phyloP scores from a whole-genome alignment of 53 echinoderm and acorn worm species.

The Holothuria scabra region DNA sequence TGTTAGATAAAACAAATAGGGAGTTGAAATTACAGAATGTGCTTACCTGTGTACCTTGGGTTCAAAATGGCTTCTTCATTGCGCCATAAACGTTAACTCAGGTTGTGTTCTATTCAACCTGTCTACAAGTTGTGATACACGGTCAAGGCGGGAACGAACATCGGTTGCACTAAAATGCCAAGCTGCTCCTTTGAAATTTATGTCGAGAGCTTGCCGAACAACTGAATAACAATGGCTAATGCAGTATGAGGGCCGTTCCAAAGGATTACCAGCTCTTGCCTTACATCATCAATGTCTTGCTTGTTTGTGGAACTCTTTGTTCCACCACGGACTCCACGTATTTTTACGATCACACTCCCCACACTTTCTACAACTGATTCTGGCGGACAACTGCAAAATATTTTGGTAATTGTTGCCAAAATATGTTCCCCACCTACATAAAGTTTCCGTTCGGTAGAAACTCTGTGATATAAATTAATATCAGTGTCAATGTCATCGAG shows the following conservation, averaged over 20 bases:
- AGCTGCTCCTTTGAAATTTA: constrained; percentile 11
- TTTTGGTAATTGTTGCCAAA: background rate
- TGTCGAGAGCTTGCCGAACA: constrained; percentile 5
- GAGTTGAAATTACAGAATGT: too few relatives aligned
- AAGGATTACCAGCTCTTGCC: constrained; percentile 21
- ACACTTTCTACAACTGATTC: constrained; percentile 32
- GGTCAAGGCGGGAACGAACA: background rate
- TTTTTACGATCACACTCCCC: constrained; percentile 21
- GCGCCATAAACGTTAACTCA: background rate
- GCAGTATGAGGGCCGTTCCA: constrained; percentile 50
- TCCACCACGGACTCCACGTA: constrained; percentile 17
- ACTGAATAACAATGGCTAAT: constrained; percentile 4
- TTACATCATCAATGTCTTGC: constrained; percentile 26
- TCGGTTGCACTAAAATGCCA: constrained; percentile 26
- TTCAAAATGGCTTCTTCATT: background rate
- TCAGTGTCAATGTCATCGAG: background rate
- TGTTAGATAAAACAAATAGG: too few relatives aligned
- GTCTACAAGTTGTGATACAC: constrained; percentile 21
- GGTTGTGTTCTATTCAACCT: constrained; percentile 15
- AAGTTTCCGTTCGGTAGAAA: constrained; percentile 2
- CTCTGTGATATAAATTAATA: constrained; percentile 3
- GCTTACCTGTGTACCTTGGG: too few relatives aligned
- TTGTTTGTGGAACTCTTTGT: constrained; percentile 31
- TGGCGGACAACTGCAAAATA: constrained; percentile 29
- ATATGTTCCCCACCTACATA: background rate